phyloP scores from a whole-genome alignment of 2,888 invertebrate species.

The Leucophenga maculata region DNA sequence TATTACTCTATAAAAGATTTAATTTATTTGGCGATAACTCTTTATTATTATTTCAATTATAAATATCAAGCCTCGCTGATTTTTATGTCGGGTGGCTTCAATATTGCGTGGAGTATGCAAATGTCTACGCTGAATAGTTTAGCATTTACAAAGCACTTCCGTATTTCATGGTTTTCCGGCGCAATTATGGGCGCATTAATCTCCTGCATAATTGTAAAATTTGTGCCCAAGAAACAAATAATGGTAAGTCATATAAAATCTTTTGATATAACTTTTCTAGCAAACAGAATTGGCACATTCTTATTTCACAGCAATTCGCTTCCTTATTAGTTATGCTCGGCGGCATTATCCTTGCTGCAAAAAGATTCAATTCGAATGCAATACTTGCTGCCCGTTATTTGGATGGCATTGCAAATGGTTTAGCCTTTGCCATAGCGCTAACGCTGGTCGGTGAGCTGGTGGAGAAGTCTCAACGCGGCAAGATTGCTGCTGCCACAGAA shows the following conservation, averaged over 20 bases:
- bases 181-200: background rate
- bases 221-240: slow-evolving; percentile 2
- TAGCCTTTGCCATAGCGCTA: slow-evolving; percentile 58
- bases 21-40: too few species aligned
- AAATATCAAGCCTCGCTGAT: background rate
- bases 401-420: slow-evolving; percentile 64
- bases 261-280: too few species aligned
- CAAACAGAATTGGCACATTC: too few species aligned
- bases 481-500: slow-evolving; percentile 43
- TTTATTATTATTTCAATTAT: too few species aligned
- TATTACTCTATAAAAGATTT: too few species aligned
- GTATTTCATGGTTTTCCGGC: background rate
- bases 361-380: slow-evolving; percentile 27
- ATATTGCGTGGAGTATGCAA: background rate
- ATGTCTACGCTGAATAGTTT: background rate
- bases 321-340: slow-evolving; percentile 56
- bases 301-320: slow-evolving; percentile 44
- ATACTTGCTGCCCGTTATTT: slow-evolving; percentile 56
- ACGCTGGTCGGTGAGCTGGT: slow-evolving; percentile 62
- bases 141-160: background rate
- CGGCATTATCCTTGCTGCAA: slow-evolving; percentile 51
- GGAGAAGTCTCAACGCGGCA: slow-evolving; percentile 52
- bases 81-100: slow-evolving; percentile 7
- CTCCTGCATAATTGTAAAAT: background rate
- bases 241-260: background rate